Evolutionary conservation across 1,140 invertebrate genomes (phyloP).

Genomic region (Scylla paramamosain): DNA sequence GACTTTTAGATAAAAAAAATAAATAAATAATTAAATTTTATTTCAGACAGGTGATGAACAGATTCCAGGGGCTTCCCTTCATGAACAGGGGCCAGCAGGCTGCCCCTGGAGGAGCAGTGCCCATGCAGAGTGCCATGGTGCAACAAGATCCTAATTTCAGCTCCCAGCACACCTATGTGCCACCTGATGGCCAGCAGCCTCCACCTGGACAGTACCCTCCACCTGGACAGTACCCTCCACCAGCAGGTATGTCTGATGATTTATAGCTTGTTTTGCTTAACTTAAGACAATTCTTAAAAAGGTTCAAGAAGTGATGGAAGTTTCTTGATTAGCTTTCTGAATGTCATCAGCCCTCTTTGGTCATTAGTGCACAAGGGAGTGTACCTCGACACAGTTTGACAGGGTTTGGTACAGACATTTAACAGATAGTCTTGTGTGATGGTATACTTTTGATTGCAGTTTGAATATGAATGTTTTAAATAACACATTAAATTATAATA

Average conservation of each 20-base stretch:
- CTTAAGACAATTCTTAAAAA: not conserved
- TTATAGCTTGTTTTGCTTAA: not conserved
- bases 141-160: constrained; percentile 69
- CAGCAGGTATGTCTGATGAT: constrained; percentile 47
- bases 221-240: constrained; percentile 50
- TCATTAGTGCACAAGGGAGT: too few relatives aligned
- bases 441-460: too few relatives aligned
- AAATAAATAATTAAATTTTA: not conserved
- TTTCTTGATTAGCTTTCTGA: too few relatives aligned
- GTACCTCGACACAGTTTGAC: too few relatives aligned
- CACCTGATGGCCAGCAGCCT: constrained; percentile 30
- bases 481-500: too few relatives aligned
- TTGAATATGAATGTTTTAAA: too few relatives aligned
- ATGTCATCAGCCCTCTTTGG: too few relatives aligned
- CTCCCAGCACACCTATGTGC: constrained; percentile 67
- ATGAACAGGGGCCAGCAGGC: constrained; percentile 45
- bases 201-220: constrained; percentile 57
- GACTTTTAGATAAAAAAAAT: too few relatives aligned
- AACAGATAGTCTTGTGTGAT: too few relatives aligned
- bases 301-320: too few relatives aligned
- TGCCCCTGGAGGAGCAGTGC: not conserved
- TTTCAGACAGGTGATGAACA: constrained; percentile 63
- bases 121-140: constrained; percentile 18
- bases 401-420: too few relatives aligned
- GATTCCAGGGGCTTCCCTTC: constrained; percentile 65